These are phyloP conservation scores for Anticlea derivata DNA, from an alignment of 2,888 invertebrate species.

Conservation along the genomic window DNA sequence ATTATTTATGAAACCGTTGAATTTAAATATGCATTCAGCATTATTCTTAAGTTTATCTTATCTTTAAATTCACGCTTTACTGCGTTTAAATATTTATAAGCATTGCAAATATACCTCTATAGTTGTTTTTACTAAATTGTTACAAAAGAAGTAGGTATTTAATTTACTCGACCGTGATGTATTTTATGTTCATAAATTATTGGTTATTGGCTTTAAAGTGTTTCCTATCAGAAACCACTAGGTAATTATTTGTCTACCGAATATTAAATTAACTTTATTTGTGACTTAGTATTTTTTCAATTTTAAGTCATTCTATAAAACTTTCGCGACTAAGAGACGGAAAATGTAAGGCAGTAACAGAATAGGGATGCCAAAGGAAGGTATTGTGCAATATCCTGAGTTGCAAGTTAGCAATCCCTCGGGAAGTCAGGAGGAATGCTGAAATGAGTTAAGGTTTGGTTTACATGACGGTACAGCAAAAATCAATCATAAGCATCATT, in stretches of 20 bases:
- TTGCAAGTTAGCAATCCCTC: slow-evolving; percentile 40
- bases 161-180: slow-evolving; percentile 31
- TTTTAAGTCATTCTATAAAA: background rate
- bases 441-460: slow-evolving; percentile 24
- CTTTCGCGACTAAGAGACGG: background rate
- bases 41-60: slow-evolving; percentile 40
- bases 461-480: slow-evolving; percentile 34
- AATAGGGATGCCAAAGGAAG: slow-evolving; percentile 36
- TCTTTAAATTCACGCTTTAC: slow-evolving; percentile 30
- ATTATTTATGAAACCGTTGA: slow-evolving; percentile 4
- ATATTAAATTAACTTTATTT: slow-evolving; percentile 9
- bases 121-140: slow-evolving; percentile 30
- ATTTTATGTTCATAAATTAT: slow-evolving; percentile 36
- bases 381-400: slow-evolving; percentile 37
- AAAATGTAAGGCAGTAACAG: slow-evolving; percentile 11
- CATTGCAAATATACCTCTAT: background rate
- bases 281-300: background rate
- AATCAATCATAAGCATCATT: background rate
- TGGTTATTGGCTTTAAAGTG: slow-evolving; percentile 23
- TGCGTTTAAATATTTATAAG: slow-evolving; percentile 26
- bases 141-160: slow-evolving; percentile 4
- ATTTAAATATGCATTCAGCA: slow-evolving; percentile 14
- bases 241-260: slow-evolving; percentile 9
- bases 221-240: slow-evolving; percentile 24
- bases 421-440: slow-evolving; percentile 45